Conservation (phyloP, 2,888 invertebrate species). For the Lithophane leautieri region DNA sequence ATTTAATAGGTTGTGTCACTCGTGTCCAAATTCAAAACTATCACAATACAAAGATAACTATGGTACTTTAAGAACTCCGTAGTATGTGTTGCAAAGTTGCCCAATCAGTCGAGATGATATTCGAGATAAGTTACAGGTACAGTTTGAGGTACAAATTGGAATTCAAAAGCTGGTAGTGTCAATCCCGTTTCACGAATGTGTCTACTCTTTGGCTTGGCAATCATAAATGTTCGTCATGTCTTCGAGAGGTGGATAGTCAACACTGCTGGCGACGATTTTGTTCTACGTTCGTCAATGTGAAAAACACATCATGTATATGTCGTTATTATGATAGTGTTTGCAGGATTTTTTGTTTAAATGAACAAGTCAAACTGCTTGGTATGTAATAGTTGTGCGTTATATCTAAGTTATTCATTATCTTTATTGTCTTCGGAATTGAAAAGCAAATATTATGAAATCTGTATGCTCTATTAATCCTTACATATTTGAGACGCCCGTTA, state of each 20-base stretch:
- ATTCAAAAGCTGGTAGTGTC: neutral
- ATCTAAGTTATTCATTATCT: neutral
- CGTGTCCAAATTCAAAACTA: neutral
- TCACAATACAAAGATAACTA: neutral
- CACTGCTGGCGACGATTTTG: neutral
- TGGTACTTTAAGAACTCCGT: neutral
- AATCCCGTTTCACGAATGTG: neutral
- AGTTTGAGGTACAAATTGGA: neutral
- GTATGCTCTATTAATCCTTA: neutral
- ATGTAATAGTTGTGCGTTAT: neutral
- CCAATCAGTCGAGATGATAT: neutral
- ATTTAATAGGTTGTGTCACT: neutral
- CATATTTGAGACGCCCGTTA: neutral
- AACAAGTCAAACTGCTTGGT: neutral
- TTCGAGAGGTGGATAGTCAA: neutral
- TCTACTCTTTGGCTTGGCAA: neutral
- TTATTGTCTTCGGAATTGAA: neutral
- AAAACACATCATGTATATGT: neutral
- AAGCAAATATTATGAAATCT: neutral
- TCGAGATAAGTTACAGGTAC: neutral
- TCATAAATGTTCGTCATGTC: neutral
- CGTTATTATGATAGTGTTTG: neutral
- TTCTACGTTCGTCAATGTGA: neutral
- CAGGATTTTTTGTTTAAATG: slow-evolving; percentile 5
- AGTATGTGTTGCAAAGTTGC: neutral